Evolutionary conservation across 1,140 invertebrate species (phyloP), one percentile per base, ranked within the genome.

Genomic region (Macrocentrus cingulum): DNA sequence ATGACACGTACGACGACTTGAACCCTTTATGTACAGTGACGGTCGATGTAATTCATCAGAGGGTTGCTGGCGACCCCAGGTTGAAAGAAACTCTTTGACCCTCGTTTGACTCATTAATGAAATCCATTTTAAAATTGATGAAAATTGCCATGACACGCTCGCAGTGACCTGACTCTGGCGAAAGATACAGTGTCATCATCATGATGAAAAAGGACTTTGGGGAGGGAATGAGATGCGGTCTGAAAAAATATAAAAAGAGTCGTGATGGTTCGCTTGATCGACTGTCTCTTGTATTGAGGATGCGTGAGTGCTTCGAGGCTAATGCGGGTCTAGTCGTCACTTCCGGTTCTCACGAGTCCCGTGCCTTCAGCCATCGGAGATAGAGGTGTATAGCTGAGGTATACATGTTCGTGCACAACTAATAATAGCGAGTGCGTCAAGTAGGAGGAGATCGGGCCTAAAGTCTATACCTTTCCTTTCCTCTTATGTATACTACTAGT

Each of bases 311-410:
- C 44, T 52, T 46, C 15, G 20, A 42, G 59, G 46, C 51, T 55
- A 55, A 55, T 55, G 45, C 52, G 52, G 34, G 20, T 41, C 59
- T 54, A 42, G 49, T 41, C 23, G 52, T 49, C 22, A 60, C 53
- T 60, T 60, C 59, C 53, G 59, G 59, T 60, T 60, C 59, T 60
- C 59, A 60, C 59, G 59, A 36, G 11, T 23, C 32, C 20, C 9
- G 42, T 37, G 49, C 36, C 39, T 32, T 20, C 32, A 52, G 29
- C 37, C n/a, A n/a, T 58, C 5, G 37, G 9, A 41, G 48, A 34
- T 48, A 11, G 18, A 34, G 15, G 46, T 55, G 37, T 3, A 23
- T 11, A 39, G n/a, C 6, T 23, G n/a, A n/a, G n/a, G 34, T 36
- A 32, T 18, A 46, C 34, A 49, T 20, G 22, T 45, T 52, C 48